Percentiles rank a stretch among this genome's conserved stretches.
These are phyloP conservation scores for Odontocolon sp. DNA, from an alignment of 2,888 invertebrate genomes.

Conservation along the genomic window DNA sequence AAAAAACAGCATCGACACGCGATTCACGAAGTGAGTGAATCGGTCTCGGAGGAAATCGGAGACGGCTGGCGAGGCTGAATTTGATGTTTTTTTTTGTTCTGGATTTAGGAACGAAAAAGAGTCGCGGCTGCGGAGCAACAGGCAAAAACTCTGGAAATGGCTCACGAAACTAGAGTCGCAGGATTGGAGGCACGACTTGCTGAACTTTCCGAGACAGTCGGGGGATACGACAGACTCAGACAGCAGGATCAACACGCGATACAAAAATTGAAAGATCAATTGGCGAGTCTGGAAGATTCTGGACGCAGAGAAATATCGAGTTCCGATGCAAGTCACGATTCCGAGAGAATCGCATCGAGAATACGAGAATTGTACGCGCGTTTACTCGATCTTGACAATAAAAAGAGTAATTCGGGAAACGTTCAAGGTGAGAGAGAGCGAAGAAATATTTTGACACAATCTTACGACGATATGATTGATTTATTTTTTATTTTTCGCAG, in stretches of 20 bases:
- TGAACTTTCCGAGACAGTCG: slow-evolving; percentile 90
- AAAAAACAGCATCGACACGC: slow-evolving; percentile 88
- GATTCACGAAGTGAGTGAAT: slow-evolving; percentile 85
- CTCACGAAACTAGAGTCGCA: slow-evolving; percentile 90
- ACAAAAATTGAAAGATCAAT: slow-evolving; percentile 84
- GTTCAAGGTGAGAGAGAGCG: too few relatives aligned
- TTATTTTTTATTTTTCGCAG: slow-evolving; percentile 61
- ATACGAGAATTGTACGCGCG: slow-evolving; percentile 80
- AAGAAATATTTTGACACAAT: slow-evolving; percentile 40
- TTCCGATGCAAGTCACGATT: slow-evolving; percentile 66
- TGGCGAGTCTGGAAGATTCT: slow-evolving; percentile 69
- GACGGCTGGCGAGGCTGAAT: too few relatives aligned
- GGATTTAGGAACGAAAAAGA: slow-evolving; percentile 86
- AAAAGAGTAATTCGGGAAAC: slow-evolving; percentile 74
- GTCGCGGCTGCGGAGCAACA: slow-evolving; percentile 88
- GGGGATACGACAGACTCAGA: slow-evolving; percentile 88
- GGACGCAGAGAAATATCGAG: slow-evolving; percentile 66
- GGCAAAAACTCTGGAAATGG: slow-evolving; percentile 85
- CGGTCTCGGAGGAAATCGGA: too few relatives aligned
- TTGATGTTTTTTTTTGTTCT: too few relatives aligned
- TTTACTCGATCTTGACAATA: slow-evolving; percentile 80
- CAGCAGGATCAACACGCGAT: slow-evolving; percentile 89
- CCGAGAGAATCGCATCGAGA: slow-evolving; percentile 64
- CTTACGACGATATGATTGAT: not conserved
- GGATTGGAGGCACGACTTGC: slow-evolving; percentile 89